Base-by-base conservation (phyloP, 2,797 vertebrate genomes). In the Micromesistius poutassou region DNA sequence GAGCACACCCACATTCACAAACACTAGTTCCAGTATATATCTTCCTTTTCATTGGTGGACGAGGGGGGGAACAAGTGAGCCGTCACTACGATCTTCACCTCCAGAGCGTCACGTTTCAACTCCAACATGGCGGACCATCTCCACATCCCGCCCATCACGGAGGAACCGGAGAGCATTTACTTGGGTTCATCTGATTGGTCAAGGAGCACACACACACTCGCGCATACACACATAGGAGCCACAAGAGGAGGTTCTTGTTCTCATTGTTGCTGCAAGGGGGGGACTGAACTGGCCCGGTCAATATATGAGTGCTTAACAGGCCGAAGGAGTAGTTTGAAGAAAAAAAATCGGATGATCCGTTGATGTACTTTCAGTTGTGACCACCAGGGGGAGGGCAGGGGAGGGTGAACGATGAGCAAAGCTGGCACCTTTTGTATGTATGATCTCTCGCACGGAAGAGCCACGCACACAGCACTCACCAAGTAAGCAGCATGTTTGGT, bases 401-500 rank as follows among this genome's bases (percentile, higher is more conserved):
- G 62, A 73, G 77, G 12, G 75, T 7, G 28, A 88, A 77, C 76
- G 42, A 80, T 81, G 79, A 83, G 77, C 82, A 77, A 89, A 85
- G 85, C 78, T 78, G 86, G 81, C 85, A 76, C 86, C 81, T 83
- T 88, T 81, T 76, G 71, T 87, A 80, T 72, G 77, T 87, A 81
- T 74, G 66, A 83, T 86, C 90, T 77, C 81, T 87, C 84, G 83
- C 81, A 79, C 73, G 84, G 82, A 76, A 85, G 78, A 90, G 88
- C 90, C 89, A 89, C 88, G 90, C 79, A 76, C 90, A 92, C 91
- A 92, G 91, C 92, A 90, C 88, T 91, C 91, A 92, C 81, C 73
- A 93, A 89, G 91, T 87, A 93, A 94, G 94, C 93, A 95, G 93
- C 93, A 94, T 91, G 92, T 93, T 93, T 93, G 91, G 92, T 93